Evolutionary conservation across 2,797 vertebrate species (phyloP).

Genomic region (Pangasius mekongensis): DNA sequence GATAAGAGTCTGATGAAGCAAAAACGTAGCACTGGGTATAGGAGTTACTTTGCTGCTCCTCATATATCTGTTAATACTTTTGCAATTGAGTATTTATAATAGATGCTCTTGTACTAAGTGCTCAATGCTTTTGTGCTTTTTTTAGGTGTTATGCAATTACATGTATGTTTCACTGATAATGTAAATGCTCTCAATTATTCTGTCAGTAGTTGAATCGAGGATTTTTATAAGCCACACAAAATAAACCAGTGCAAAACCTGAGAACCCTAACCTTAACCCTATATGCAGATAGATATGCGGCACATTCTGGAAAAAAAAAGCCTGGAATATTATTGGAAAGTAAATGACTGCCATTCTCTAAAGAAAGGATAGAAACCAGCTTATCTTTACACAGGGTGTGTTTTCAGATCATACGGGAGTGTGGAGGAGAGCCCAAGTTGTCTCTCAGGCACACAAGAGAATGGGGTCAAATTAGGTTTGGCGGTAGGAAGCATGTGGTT

Average conservation of each 20-base stretch:
- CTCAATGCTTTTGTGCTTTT: background rate
- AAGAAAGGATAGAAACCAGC: slow-evolving; percentile 64
- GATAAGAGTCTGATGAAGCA: background rate
- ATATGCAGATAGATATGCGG: slow-evolving; percentile 64
- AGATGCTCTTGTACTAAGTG: background rate
- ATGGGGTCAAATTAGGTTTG: slow-evolving; percentile 53
- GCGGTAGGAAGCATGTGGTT: slow-evolving; percentile 69
- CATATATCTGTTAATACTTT: background rate
- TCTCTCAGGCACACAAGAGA: slow-evolving; percentile 58
- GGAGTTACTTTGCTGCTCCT: background rate
- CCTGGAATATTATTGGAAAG: slow-evolving; percentile 64
- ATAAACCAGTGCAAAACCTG: slow-evolving; percentile 33
- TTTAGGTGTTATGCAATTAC: background rate
- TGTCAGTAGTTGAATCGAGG: slow-evolving; percentile 16
- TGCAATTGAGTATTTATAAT: slow-evolving; percentile 10
- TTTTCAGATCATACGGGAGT: slow-evolving; percentile 16
- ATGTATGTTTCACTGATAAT: background rate
- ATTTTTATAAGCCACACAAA: slow-evolving; percentile 23
- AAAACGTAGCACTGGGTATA: background rate
- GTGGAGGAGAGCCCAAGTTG: slow-evolving; percentile 36
- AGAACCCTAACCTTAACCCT: background rate
- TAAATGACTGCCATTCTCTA: slow-evolving; percentile 54
- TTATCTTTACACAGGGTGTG: slow-evolving; percentile 22
- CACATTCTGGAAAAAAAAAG: slow-evolving; percentile 68
- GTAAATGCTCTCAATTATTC: slow-evolving; percentile 16